Percentiles rank a stretch among this genome's conserved stretches.
Evolutionary conservation across 2,113 vertebrate species (phyloP).

Genomic region (Sylvia atricapilla): DNA sequence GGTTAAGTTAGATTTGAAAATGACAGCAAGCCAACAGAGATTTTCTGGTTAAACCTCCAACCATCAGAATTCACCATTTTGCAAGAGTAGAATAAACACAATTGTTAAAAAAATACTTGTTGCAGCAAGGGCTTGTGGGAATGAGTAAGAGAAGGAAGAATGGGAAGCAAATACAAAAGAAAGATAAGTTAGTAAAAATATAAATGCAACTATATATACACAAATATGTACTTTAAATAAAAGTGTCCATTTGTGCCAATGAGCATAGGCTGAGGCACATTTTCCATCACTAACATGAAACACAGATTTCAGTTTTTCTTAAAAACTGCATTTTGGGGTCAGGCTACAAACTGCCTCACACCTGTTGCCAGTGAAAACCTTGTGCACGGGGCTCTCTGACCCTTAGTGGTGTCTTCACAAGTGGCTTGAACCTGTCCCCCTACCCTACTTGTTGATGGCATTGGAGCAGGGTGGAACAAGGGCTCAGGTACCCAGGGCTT

Average conservation of each 20-base stretch:
- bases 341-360: background rate
- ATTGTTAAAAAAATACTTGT: background rate
- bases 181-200: background rate
- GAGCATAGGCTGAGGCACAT: background rate
- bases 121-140: background rate
- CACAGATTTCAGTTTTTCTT: background rate
- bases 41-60: background rate
- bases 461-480: background rate
- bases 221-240: rapidly evolving
- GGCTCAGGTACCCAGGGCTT: background rate
- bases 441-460: background rate
- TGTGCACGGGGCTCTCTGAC: background rate
- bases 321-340: background rate
- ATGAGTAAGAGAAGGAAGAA: background rate
- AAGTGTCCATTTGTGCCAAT: background rate
- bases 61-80: background rate
- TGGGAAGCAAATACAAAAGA: background rate
- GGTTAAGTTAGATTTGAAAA: background rate
- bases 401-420: background rate
- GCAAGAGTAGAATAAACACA: background rate
- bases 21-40: background rate
- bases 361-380: background rate
- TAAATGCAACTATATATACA: background rate
- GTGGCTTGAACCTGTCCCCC: background rate
- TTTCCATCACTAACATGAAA: background rate